Percentiles rank a stretch among this genome's conserved stretches.
phyloP scores from a whole-genome alignment of 1,140 invertebrate species.

The Acyrthosiphon pisum region DNA sequence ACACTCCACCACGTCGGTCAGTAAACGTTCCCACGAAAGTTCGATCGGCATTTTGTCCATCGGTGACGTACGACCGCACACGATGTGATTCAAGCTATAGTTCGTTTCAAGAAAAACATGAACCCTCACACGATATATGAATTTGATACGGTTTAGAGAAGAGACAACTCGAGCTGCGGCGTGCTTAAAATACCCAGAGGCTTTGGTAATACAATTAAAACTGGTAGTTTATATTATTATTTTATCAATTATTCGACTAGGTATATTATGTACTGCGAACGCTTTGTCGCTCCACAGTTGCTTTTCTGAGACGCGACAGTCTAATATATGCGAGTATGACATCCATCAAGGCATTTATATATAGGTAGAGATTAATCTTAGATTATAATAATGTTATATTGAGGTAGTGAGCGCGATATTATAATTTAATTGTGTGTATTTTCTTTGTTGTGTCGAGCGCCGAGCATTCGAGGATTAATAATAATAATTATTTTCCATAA shows the following conservation, averaged over 20 bases:
- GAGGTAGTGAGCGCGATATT: neutral
- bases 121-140: neutral
- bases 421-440: neutral
- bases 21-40: neutral
- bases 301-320: neutral
- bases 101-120: neutral
- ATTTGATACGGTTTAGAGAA: neutral
- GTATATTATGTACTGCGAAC: neutral
- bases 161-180: too few relatives aligned
- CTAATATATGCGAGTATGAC: neutral
- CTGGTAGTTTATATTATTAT: neutral
- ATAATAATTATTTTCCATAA: constrained; percentile 3
- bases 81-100: neutral
- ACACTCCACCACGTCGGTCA: neutral
- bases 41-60: neutral
- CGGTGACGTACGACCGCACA: neutral
- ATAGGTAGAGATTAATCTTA: neutral
- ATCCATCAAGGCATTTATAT: neutral
- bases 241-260: neutral
- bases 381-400: neutral
- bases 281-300: neutral
- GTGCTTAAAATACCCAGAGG: neutral
- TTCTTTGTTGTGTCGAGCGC: neutral
- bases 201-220: neutral
- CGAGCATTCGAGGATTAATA: neutral